Conservation (phyloP, 2,888 invertebrate species). For the Parnassius apollo region DNA sequence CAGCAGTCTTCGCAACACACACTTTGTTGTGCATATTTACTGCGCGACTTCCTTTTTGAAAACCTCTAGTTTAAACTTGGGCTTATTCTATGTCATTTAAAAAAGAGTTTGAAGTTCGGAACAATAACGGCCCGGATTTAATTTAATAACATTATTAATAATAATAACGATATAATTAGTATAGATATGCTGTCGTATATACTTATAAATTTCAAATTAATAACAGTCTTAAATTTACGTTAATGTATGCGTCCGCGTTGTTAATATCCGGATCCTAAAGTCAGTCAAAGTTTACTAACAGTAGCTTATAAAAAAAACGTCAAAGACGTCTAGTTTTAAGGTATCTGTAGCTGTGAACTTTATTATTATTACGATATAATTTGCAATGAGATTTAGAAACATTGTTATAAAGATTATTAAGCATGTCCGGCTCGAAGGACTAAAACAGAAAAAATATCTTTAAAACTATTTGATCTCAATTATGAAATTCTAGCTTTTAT, state of each 20-base stretch:
- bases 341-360: slow-evolving; percentile 36
- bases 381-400: slow-evolving; percentile 46
- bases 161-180: slow-evolving; percentile 5
- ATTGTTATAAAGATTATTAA: slow-evolving; percentile 39
- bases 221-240: not conserved
- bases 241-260: slow-evolving; percentile 1
- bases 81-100: no score
- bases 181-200: not conserved
- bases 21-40: no score
- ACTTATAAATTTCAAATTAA: not conserved
- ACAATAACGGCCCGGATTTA: slow-evolving; percentile 8
- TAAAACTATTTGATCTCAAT: slow-evolving; percentile 46
- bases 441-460: slow-evolving; percentile 40
- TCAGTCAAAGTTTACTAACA: slow-evolving; percentile 40
- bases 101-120: no score
- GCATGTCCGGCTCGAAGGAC: slow-evolving; percentile 51
- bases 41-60: no score
- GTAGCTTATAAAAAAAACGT: slow-evolving; percentile 52
- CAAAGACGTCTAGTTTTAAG: slow-evolving; percentile 58
- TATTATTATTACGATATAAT: slow-evolving; percentile 41
- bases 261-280: slow-evolving; percentile 20
- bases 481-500: slow-evolving; percentile 20
- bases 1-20: no score
- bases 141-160: not conserved
- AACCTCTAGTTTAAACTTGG: no score